A percentile compares a stretch with the other conserved stretches of the same genome.
Conservation (phyloP, 2,113 vertebrate species). For the Dipodomys merriami region DNA sequence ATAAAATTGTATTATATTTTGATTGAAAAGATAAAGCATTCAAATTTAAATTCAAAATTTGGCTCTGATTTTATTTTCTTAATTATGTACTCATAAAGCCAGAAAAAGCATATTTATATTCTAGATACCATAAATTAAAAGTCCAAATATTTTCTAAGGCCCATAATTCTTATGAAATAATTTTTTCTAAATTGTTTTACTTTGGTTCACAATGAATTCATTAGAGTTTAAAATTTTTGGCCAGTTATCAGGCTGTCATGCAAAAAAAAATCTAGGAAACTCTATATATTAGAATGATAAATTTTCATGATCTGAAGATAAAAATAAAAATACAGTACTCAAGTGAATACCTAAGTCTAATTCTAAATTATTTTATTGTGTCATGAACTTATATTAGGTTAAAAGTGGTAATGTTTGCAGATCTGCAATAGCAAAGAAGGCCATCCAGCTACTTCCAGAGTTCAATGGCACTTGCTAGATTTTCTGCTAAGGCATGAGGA, state of each 20-base stretch:
- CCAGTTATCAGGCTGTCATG: not conserved
- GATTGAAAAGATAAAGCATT: not conserved
- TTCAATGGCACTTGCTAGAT: not conserved
- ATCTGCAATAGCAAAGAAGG: not conserved
- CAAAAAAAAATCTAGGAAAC: not conserved
- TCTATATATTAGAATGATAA: not conserved
- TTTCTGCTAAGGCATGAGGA: not conserved
- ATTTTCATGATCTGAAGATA: not conserved
- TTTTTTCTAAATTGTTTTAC: slow-evolving; percentile 21
- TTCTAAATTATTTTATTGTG: not conserved
- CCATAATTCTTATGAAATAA: slow-evolving; percentile 20
- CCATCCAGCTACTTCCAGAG: not conserved
- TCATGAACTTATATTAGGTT: not conserved
- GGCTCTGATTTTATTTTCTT: slow-evolving; percentile 39
- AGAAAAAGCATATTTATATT: not conserved
- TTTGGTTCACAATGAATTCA: slow-evolving; percentile 26
- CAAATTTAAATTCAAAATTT: slow-evolving; percentile 9
- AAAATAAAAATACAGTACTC: not conserved
- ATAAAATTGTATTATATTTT: slow-evolving; percentile 31
- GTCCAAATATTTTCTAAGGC: slow-evolving; percentile 25
- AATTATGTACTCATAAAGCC: not conserved
- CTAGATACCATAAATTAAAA: slow-evolving; percentile 17
- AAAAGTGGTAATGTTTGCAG: not conserved
- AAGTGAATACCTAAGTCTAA: not conserved
- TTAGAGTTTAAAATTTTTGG: not conserved